These are phyloP conservation scores for Eristalis pertinax DNA, from an alignment of 2,888 invertebrate species.

Conservation along the genomic window DNA sequence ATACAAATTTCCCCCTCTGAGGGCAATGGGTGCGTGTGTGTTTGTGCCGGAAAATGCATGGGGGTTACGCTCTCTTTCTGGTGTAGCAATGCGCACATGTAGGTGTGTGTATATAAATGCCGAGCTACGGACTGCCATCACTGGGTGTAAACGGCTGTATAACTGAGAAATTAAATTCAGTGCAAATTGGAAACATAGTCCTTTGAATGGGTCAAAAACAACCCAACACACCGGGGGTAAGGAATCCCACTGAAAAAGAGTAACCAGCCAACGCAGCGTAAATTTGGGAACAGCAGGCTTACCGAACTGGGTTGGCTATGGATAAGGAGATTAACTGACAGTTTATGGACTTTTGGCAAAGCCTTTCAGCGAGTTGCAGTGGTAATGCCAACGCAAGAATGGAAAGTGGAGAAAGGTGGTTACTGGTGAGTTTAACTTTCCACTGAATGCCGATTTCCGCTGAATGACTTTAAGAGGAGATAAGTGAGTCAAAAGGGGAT, in stretches of 20 bases:
- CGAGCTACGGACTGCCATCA: conserved; percentile 32
- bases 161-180: conserved; percentile 64
- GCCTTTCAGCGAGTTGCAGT: conserved; percentile 51
- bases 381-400: conserved; percentile 15
- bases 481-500: conserved; percentile 24
- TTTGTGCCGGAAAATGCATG: background rate
- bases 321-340: conserved; percentile 64
- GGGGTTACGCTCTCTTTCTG: background rate
- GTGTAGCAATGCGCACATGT: background rate
- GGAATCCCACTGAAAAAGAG: conserved; percentile 11
- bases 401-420: background rate
- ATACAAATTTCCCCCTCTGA: conserved; percentile 33
- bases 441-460: conserved; percentile 46
- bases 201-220: conserved; percentile 50
- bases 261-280: conserved; percentile 21
- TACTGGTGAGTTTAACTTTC: conserved; percentile 52
- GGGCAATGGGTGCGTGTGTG: background rate
- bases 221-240: background rate
- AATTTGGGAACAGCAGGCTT: conserved; percentile 35
- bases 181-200: conserved; percentile 67
- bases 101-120: background rate
- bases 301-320: conserved; percentile 22
- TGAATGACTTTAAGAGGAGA: conserved; percentile 49
- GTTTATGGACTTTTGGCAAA: conserved; percentile 67
- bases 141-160: conserved; percentile 51